A percentile compares a stretch with the other conserved stretches of the same genome.
Evolutionary conservation across 37 sponge, comb jelly and placozoan genomes (phyloP).

Genomic region (Bolinopsis microptera): DNA sequence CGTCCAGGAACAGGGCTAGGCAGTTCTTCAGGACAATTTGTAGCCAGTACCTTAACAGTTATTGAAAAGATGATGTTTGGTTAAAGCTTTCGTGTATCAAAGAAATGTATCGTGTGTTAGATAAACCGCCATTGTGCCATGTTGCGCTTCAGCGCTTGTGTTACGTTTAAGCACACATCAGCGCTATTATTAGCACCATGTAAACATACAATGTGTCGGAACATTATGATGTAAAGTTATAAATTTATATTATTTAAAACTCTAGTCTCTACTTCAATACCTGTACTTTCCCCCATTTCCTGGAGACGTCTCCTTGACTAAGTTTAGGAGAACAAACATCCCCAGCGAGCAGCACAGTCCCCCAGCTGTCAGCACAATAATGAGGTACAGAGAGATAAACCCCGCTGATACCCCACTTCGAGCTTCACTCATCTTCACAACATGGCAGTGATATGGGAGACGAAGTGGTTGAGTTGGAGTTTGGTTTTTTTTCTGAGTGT

Average conservation of each 20-base stretch:
- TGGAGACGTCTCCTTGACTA: neutral
- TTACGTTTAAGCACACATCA: too few species aligned
- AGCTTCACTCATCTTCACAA: neutral
- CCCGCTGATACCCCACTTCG: neutral
- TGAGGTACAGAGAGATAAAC: neutral
- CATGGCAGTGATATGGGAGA: too few species aligned
- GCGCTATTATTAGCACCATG: too few species aligned
- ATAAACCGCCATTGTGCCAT: too few species aligned
- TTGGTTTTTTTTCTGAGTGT: too few species aligned
- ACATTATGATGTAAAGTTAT: too few species aligned
- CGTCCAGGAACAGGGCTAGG: neutral
- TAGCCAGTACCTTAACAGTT: slow-evolving; percentile 10
- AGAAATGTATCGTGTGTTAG: too few species aligned
- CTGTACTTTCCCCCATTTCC: slow-evolving; percentile 33
- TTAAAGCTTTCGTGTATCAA: too few species aligned
- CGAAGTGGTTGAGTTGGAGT: too few species aligned
- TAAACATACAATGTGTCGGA: too few species aligned
- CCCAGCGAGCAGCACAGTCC: neutral
- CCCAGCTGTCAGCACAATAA: neutral
- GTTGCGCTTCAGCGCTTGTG: too few species aligned
- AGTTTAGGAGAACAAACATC: neutral
- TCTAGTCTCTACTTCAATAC: neutral
- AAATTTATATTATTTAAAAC: neutral
- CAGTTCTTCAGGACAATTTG: slow-evolving; percentile 18
- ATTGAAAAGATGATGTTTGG: too few species aligned